A percentile compares a stretch with the other conserved stretches of the same genome.
Conservation (phyloP, 2,797 vertebrate species). For the Bucorvus abyssinicus region DNA sequence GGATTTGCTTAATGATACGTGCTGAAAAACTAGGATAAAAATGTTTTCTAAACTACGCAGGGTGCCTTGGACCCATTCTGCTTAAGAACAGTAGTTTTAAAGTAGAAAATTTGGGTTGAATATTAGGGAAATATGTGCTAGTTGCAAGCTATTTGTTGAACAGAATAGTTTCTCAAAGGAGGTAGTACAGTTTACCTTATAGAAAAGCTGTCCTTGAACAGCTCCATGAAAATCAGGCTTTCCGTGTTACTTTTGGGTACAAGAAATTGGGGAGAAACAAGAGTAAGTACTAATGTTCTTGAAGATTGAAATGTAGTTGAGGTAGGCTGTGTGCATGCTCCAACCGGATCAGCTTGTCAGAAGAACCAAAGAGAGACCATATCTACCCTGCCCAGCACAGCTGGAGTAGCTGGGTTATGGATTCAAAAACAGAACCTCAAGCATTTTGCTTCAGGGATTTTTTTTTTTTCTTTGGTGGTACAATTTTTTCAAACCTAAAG, state of each 20-base stretch:
- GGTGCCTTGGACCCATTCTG: neutral
- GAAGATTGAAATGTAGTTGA: neutral
- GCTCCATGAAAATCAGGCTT: neutral
- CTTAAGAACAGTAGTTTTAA: neutral
- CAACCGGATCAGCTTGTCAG: neutral
- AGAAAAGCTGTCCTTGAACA: neutral
- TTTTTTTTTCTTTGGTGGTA: neutral
- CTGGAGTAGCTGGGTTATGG: neutral
- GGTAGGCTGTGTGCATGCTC: neutral
- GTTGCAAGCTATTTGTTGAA: neutral
- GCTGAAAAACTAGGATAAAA: neutral
- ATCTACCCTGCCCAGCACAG: neutral
- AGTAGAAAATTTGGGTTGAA: neutral
- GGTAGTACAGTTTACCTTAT: neutral
- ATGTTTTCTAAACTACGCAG: neutral
- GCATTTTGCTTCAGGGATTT: neutral
- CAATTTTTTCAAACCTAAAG: neutral
- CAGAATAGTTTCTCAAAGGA: neutral
- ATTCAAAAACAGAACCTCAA: neutral
- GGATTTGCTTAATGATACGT: neutral
- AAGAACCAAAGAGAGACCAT: neutral
- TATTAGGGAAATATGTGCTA: neutral
- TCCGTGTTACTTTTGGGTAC: neutral
- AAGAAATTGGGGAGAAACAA: neutral
- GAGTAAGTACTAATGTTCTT: neutral